phyloP scores from a whole-genome alignment of 2,797 vertebrate species.

The Oryzias sinensis region DNA sequence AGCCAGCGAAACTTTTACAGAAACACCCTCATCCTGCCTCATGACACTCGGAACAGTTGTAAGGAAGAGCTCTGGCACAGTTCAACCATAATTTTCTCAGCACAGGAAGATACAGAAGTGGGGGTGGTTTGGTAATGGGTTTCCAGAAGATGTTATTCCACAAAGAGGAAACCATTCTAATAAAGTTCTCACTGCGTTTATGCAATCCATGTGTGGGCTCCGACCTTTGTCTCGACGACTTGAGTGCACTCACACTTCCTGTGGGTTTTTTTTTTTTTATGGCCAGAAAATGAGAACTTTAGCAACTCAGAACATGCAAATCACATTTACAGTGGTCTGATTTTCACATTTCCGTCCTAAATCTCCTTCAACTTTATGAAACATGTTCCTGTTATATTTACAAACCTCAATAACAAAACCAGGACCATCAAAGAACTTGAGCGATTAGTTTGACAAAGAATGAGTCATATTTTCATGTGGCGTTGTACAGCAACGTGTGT shows the following conservation, averaged over 20 bases:
- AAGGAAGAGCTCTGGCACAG: slow-evolving; percentile 55
- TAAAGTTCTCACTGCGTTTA: slow-evolving; percentile 58
- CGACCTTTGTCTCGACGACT: slow-evolving; percentile 40
- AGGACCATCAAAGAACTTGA: too few relatives aligned
- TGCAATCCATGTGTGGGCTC: slow-evolving; percentile 53
- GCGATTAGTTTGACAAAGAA: too few relatives aligned
- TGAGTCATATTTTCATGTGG: too few relatives aligned
- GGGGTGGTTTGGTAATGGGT: slow-evolving; percentile 45
- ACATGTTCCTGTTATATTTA: too few relatives aligned
- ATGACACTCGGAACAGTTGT: slow-evolving; percentile 45
- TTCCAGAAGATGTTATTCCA: slow-evolving; percentile 41
- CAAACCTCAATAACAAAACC: too few relatives aligned
- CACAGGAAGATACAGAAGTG: slow-evolving; percentile 50
- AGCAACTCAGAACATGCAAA: too few relatives aligned
- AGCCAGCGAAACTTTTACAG: slow-evolving; percentile 14
- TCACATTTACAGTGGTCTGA: not conserved
- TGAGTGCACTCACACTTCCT: not conserved
- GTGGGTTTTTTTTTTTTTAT: not conserved
- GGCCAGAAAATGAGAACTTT: too few relatives aligned
- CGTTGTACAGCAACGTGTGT: not conserved
- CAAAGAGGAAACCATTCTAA: slow-evolving; percentile 56
- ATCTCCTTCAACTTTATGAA: too few relatives aligned
- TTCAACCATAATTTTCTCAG: slow-evolving; percentile 50
- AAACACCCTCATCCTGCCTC: slow-evolving; percentile 39
- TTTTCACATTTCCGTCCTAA: not conserved